phyloP scores from a whole-genome alignment of 2,888 invertebrate genomes.

The Melanophora roralis region DNA sequence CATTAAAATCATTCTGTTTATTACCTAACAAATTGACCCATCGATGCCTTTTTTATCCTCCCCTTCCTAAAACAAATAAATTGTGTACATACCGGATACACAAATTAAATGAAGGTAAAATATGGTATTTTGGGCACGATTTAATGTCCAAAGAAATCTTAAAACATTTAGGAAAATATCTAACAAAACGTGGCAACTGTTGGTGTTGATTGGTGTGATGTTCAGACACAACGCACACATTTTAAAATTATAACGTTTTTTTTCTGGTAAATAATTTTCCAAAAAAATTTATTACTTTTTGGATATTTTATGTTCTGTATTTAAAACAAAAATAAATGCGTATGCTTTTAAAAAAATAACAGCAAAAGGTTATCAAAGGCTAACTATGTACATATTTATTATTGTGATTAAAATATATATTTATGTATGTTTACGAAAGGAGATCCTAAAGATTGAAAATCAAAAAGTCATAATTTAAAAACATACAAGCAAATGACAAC shows the following conservation, averaged over 20 bases:
- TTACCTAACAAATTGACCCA: conserved; percentile 14
- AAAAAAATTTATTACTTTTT: conserved; percentile 67
- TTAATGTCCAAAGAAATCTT: conserved; percentile 23
- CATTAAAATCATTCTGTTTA: conserved; percentile 18
- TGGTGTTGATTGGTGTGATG: conserved; percentile 51
- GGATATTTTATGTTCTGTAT: conserved; percentile 64
- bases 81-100: conserved; percentile 20
- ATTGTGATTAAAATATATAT: conserved; percentile 7
- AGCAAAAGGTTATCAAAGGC: neutral
- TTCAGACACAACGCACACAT: conserved; percentile 24
- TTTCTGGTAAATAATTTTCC: conserved; percentile 35
- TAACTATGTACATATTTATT: conserved; percentile 38
- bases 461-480: conserved; percentile 66
- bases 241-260: conserved; percentile 51
- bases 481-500: conserved; percentile 56
- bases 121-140: conserved; percentile 62
- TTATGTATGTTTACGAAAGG: conserved; percentile 2
- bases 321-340: conserved; percentile 23
- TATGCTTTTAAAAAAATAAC: neutral
- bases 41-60: neutral
- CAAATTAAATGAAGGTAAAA: conserved; percentile 51
- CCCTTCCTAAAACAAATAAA: conserved; percentile 14
- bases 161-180: conserved; percentile 20
- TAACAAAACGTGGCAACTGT: conserved; percentile 50
- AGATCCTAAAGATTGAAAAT: conserved; percentile 56